Percentiles rank a stretch among this genome's conserved stretches.
phyloP scores from a whole-genome alignment of 2,888 invertebrate genomes.

The Cerceris rybyensis region DNA sequence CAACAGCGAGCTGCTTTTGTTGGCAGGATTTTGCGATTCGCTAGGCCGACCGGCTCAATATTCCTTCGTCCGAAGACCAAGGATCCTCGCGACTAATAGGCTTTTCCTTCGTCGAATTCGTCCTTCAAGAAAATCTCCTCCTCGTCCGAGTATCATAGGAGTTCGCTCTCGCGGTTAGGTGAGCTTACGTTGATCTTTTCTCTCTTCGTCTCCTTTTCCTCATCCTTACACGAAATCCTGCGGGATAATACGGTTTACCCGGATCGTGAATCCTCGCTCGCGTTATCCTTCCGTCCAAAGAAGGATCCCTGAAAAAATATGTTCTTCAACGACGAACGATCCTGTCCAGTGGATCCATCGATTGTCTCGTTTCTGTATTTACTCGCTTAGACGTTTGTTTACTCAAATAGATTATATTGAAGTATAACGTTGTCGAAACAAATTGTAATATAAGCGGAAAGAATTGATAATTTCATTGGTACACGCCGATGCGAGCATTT shows the following conservation, averaged over 20 bases:
- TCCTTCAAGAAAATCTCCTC: conserved; percentile 65
- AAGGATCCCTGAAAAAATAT: conserved; percentile 62
- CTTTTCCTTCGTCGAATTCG: conserved; percentile 63
- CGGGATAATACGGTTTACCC: conserved; percentile 66
- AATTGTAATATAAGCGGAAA: too few relatives aligned
- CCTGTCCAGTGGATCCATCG: background rate
- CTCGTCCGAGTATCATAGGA: conserved; percentile 19
- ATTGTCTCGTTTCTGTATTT: conserved; percentile 9
- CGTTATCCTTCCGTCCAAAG: conserved; percentile 39
- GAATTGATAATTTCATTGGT: too few relatives aligned
- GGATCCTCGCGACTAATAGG: conserved; percentile 70
- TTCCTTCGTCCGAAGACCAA: conserved; percentile 36
- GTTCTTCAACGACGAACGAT: background rate
- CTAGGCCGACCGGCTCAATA: conserved; percentile 60
- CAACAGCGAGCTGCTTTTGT: conserved; percentile 48
- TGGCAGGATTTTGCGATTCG: conserved; percentile 69
- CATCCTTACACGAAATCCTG: conserved; percentile 42
- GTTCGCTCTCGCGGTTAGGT: conserved; percentile 26
- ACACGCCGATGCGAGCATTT: background rate
- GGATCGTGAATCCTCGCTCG: conserved; percentile 42
- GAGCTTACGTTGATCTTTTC: conserved; percentile 41
- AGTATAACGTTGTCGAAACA: too few relatives aligned
- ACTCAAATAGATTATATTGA: background rate
- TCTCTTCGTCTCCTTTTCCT: conserved; percentile 15
- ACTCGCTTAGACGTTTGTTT: conserved; percentile 2